Conservation (phyloP, 2,113 vertebrate genomes). For the Hemicordylus capensis region DNA sequence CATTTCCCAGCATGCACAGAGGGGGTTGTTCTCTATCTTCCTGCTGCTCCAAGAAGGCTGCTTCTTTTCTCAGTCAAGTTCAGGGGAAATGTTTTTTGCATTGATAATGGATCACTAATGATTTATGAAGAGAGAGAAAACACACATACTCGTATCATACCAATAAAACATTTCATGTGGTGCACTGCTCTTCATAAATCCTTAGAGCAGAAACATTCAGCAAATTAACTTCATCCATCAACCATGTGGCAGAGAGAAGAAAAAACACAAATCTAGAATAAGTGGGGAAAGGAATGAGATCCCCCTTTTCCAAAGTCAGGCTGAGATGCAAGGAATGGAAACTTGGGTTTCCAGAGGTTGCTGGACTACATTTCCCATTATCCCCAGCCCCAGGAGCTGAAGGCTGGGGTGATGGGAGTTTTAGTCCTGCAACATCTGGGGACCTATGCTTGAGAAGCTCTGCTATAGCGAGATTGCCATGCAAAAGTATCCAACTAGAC, state of each 20-base stretch:
- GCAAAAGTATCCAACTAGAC: too few relatives aligned
- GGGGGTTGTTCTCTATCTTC: too few relatives aligned
- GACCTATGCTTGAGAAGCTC: background rate
- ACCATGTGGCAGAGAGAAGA: slow-evolving; percentile 23
- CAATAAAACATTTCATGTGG: slow-evolving; percentile 45
- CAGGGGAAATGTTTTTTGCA: slow-evolving; percentile 46
- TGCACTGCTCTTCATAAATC: slow-evolving; percentile 21
- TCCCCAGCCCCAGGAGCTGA: too few relatives aligned
- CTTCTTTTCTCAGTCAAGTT: slow-evolving; percentile 14
- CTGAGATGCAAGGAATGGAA: slow-evolving; percentile 13
- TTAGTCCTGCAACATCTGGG: too few relatives aligned
- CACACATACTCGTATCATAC: background rate
- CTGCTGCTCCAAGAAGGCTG: background rate
- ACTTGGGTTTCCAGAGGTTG: too few relatives aligned
- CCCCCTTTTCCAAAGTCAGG: slow-evolving; percentile 18
- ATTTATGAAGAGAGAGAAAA: slow-evolving; percentile 35
- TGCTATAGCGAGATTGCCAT: background rate
- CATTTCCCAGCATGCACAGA: too few relatives aligned
- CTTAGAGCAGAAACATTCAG: slow-evolving; percentile 10
- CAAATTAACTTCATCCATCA: slow-evolving; percentile 46
- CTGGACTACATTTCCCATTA: too few relatives aligned
- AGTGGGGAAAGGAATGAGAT: slow-evolving; percentile 14
- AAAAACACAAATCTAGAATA: slow-evolving; percentile 46
- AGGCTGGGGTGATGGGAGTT: too few relatives aligned
- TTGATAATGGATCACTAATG: slow-evolving; percentile 59